Conservation (phyloP, 2,797 vertebrate species). For the Gallinago solitaria region DNA sequence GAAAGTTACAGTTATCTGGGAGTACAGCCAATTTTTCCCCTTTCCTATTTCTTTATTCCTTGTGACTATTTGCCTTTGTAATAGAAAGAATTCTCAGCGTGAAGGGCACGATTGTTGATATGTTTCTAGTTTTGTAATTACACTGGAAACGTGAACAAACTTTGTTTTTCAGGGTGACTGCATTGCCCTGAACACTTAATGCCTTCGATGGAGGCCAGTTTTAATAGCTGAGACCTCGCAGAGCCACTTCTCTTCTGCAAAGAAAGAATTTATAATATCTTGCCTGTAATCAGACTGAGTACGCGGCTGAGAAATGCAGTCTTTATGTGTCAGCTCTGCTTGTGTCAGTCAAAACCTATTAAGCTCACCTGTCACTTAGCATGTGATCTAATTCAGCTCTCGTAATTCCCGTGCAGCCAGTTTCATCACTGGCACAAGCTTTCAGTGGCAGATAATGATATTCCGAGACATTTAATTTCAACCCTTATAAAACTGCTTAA, state of each 20-base stretch:
- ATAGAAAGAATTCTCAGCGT: background rate
- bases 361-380: background rate
- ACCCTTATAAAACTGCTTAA: background rate
- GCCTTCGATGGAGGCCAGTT: rapidly evolving
- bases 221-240: background rate
- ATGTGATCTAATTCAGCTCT: background rate
- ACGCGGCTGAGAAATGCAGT: background rate
- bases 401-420: background rate
- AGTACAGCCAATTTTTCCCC: background rate
- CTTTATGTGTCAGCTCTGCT: background rate
- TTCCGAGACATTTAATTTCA: background rate
- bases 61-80: background rate
- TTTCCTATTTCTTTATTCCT: background rate
- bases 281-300: background rate
- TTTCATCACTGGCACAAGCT: background rate
- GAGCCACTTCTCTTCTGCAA: background rate
- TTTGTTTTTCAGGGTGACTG: background rate
- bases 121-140: background rate
- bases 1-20: background rate
- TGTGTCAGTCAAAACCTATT: background rate
- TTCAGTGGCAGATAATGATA: background rate
- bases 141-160: background rate
- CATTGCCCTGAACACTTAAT: background rate
- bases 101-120: background rate
- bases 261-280: background rate